phyloP scores from a whole-genome alignment of 1,140 invertebrate species.

The Saccostrea glomerata region DNA sequence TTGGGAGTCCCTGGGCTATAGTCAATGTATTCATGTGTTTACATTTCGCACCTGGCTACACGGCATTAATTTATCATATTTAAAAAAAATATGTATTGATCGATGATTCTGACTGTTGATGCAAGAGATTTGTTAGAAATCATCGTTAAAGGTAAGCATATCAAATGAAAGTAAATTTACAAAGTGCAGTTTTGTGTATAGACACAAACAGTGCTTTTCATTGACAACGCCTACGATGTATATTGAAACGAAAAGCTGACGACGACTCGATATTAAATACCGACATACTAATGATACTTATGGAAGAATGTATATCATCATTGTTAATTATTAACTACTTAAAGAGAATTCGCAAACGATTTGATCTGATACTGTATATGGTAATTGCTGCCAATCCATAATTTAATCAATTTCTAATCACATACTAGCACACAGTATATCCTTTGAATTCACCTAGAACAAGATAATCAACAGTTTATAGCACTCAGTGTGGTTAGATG shows the following conservation, averaged over 20 bases:
- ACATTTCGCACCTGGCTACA: slow-evolving; percentile 17
- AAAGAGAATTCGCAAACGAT: too few species aligned
- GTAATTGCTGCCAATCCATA: too few species aligned
- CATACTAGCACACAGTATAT: too few species aligned
- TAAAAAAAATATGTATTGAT: background rate
- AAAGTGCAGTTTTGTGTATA: background rate
- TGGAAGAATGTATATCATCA: background rate
- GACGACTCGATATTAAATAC: background rate
- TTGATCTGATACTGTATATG: too few species aligned
- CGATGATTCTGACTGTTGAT: slow-evolving; percentile 8
- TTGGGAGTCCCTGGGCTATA: background rate
- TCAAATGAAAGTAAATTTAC: background rate
- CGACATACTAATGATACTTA: background rate
- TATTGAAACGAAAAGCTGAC: background rate
- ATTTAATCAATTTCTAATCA: too few species aligned
- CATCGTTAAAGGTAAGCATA: slow-evolving; percentile 11
- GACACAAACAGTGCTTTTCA: background rate
- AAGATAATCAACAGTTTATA: too few species aligned
- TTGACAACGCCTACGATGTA: background rate
- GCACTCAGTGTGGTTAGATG: too few species aligned
- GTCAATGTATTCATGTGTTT: slow-evolving; percentile 16
- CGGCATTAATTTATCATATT: background rate
- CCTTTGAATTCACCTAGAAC: too few species aligned
- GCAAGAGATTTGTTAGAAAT: slow-evolving; percentile 17
- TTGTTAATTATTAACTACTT: too few species aligned